These are phyloP conservation scores for Drosophila tripunctata DNA, from an alignment of 2,888 invertebrate genomes.

Conservation along the genomic window DNA sequence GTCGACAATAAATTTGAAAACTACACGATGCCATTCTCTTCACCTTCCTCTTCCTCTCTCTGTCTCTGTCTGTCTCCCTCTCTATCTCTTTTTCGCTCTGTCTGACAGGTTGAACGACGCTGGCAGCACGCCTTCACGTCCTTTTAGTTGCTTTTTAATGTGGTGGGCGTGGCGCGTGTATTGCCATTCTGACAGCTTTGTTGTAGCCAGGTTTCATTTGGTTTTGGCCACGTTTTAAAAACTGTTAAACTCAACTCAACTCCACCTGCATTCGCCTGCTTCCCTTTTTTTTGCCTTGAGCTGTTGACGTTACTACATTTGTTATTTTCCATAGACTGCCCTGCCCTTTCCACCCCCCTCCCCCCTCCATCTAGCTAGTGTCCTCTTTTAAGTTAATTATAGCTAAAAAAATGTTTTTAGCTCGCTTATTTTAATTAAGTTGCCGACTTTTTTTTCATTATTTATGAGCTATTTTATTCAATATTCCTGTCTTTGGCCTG, in stretches of 20 bases:
- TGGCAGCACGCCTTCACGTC: conserved; percentile 69
- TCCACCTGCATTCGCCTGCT: conserved; percentile 37
- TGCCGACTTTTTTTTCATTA: conserved; percentile 44
- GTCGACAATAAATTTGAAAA: conserved; percentile 76
- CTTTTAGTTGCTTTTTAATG: conserved; percentile 73
- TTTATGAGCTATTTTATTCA: conserved; percentile 74
- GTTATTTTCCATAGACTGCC: conserved; percentile 26
- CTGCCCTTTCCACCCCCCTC: too few species aligned
- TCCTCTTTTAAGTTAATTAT: conserved; percentile 52
- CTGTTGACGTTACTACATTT: conserved; percentile 40
- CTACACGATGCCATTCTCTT: conserved; percentile 57
- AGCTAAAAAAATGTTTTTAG: not conserved
- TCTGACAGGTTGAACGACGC: conserved; percentile 70
- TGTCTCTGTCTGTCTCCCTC: not conserved
- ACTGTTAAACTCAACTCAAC: conserved; percentile 17
- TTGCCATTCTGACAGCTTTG: conserved; percentile 71
- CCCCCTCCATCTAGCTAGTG: conserved; percentile 18
- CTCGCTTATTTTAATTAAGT: conserved; percentile 47
- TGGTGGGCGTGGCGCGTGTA: conserved; percentile 66
- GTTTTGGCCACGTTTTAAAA: conserved; percentile 8
- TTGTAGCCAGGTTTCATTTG: conserved; percentile 21
- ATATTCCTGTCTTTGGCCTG: conserved; percentile 63
- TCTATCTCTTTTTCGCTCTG: conserved; percentile 2
- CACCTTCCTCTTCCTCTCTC: not conserved
- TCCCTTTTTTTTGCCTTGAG: conserved; percentile 56